A percentile compares a stretch with the other conserved stretches of the same genome.
Evolutionary conservation across 2,888 invertebrate genomes (phyloP).

Genomic region (Xestia sexstrigata): DNA sequence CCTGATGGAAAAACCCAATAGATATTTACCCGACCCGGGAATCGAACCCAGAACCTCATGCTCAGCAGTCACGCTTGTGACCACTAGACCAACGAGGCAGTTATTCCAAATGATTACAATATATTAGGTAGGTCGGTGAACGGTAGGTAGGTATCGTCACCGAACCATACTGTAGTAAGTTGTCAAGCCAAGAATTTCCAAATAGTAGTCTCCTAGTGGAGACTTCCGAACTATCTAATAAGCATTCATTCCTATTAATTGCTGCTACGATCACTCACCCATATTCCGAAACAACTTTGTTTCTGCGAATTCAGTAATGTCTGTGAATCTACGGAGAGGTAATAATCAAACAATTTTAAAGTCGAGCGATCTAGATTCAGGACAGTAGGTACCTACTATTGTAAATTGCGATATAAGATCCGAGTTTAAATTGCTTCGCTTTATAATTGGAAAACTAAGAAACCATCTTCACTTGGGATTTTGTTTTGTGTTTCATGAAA

Average conservation of each 20-base stretch:
- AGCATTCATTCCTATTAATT: constrained; percentile 11
- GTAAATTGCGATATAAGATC: constrained; percentile 64
- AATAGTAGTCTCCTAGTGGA: not conserved
- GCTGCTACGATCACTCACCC: not conserved
- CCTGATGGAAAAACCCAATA: too few relatives aligned
- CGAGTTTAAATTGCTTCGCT: constrained; percentile 66
- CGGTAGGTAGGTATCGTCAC: too few relatives aligned
- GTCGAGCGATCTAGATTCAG: constrained; percentile 53
- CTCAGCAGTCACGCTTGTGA: too few relatives aligned
- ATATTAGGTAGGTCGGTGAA: too few relatives aligned
- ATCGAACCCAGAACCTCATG: too few relatives aligned
- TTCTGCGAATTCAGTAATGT: constrained; percentile 10
- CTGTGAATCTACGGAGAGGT: constrained; percentile 33
- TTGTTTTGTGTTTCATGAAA: constrained; percentile 13
- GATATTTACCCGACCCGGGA: too few relatives aligned
- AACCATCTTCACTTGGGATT: constrained; percentile 36
- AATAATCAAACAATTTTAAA: constrained; percentile 63
- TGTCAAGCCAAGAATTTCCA: not conserved
- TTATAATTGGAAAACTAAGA: constrained; percentile 71
- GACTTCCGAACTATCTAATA: not conserved
- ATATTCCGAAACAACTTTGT: constrained; percentile 14
- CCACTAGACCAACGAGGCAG: too few relatives aligned
- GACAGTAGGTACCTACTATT: constrained; percentile 50
- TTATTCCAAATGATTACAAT: not conserved
- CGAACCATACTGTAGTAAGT: too few relatives aligned